Evolutionary conservation across 1,140 invertebrate species (phyloP), one percentile per base, ranked within the genome.

Genomic region (Venustaconcha ellipsiformis): DNA sequence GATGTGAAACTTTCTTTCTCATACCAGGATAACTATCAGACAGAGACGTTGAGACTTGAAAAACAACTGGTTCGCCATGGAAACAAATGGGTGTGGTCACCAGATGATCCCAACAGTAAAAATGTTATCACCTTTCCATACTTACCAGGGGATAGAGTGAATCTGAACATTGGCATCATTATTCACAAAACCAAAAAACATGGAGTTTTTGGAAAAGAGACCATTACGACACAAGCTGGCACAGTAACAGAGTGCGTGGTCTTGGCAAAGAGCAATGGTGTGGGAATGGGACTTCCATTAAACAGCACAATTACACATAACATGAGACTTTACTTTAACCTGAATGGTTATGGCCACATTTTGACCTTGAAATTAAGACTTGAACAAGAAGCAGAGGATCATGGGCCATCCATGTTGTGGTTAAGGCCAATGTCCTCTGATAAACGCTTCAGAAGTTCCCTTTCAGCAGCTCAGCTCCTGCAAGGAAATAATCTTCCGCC

Each of bases 1-100:
- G 82, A 83, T 65, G 82, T 83, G 0, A 83, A 83, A 63, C 62
- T 83, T 26, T 83, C 82, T 0, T 81, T 83, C 57, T 83, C 82
- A 11, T 80, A 81, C 26, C 82, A 83, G 48, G 79, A 83, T 60
- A 66, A 83, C 60, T 83, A 76, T 59, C 37, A 66, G 18, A 83
- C 82, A 17, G 76, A 80, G 48, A 83, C 82, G 0, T 76, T 78
- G 55, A 66, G 79, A 69, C 69, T 83, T 20, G 82, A 83, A 63
- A 79, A 78, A 58, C 75, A 80, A 17, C 67, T 83, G 0, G 76
- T 83, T 13, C 75, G 82, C 13, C 78, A 81, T 59, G 79, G 82
- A n/a, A 83, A 83, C 64, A 83, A 81, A 67, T 83, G 82, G 82
- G 74, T 65, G 1, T 83, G 82, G 82, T 73, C 70, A 18, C 60